Conservation (phyloP, 1,140 invertebrate genomes). For the Eumeta japonica region DNA sequence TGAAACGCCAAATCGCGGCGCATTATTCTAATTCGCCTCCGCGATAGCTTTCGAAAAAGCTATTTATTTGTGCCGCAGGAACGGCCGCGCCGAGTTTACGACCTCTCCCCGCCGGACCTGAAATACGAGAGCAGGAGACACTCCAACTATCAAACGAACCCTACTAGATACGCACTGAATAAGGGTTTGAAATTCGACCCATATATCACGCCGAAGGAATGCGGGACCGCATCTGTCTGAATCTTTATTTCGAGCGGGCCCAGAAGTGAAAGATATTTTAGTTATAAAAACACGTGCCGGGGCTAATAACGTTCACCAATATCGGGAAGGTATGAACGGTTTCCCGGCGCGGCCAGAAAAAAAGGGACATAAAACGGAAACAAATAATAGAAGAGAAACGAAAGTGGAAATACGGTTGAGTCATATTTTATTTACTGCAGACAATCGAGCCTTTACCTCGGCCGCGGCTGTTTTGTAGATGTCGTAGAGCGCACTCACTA, state of each 20-base stretch:
- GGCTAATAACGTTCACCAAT: conserved; percentile 53
- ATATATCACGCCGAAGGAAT: too few species aligned
- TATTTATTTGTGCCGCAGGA: conserved; percentile 49
- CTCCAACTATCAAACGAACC: too few species aligned
- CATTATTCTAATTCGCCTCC: conserved; percentile 56
- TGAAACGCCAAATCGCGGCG: conserved; percentile 51
- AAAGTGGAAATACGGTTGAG: conserved; percentile 52
- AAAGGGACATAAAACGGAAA: conserved; percentile 44
- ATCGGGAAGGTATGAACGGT: conserved; percentile 51
- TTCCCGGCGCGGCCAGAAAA: conserved; percentile 41
- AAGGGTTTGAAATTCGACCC: too few species aligned
- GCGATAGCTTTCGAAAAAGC: conserved; percentile 53
- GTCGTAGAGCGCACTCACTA: too few species aligned
- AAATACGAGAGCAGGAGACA: too few species aligned
- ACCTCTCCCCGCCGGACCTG: too few species aligned
- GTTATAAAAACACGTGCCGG: conserved; percentile 48
- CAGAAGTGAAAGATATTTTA: conserved; percentile 41
- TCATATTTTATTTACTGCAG: conserved; percentile 59
- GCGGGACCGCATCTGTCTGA: too few species aligned
- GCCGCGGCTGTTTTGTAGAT: conserved; percentile 40
- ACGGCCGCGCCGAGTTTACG: conserved; percentile 19
- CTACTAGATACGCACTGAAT: too few species aligned
- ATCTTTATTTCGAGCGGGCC: conserved; percentile 33
- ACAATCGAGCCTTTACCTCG: conserved; percentile 57
- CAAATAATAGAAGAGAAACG: conserved; percentile 31